Conservation (phyloP, 2,797 vertebrate genomes). For the Trachurus trachurus region DNA sequence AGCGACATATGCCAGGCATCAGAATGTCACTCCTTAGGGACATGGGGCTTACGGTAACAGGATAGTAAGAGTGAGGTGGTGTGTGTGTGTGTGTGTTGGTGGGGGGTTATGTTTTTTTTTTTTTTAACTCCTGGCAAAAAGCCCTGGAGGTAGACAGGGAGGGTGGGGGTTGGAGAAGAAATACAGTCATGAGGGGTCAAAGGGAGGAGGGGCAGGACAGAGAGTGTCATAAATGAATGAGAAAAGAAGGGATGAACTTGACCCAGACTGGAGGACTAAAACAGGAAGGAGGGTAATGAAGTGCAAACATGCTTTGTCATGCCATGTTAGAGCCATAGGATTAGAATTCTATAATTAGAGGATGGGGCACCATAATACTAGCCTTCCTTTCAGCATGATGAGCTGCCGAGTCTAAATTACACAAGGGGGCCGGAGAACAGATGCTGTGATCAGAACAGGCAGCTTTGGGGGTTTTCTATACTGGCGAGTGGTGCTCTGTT, state of each 20-base stretch:
- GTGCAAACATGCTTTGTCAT: conserved; percentile 87
- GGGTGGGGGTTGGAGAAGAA: conserved; percentile 37
- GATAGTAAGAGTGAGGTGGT: conserved; percentile 73
- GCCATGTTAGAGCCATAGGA: conserved; percentile 83
- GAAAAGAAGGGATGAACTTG: conserved; percentile 80
- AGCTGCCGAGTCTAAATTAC: conserved; percentile 71
- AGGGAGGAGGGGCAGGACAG: conserved; percentile 64
- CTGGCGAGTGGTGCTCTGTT: conserved; percentile 39
- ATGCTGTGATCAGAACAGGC: conserved; percentile 67
- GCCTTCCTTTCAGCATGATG: conserved; percentile 74
- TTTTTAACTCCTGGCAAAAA: conserved; percentile 69
- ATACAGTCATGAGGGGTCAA: conserved; percentile 61
- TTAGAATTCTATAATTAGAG: conserved; percentile 86
- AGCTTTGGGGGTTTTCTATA: conserved; percentile 60
- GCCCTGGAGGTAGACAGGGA: conserved; percentile 53
- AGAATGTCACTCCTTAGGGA: conserved; percentile 81
- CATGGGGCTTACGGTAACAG: conserved; percentile 81
- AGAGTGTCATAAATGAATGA: conserved; percentile 76
- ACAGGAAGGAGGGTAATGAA: conserved; percentile 81
- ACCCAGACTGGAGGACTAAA: conserved; percentile 80
- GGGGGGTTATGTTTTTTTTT: conserved; percentile 48
- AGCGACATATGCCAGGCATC: conserved; percentile 84
- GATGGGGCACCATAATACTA: conserved; percentile 79
- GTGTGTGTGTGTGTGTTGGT: conserved; percentile 19
- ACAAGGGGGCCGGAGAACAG: conserved; percentile 72